Percentiles rank a stretch among this genome's conserved stretches.
These are phyloP conservation scores for Conger conger DNA, from an alignment of 2,113 vertebrate species.

Conservation along the genomic window DNA sequence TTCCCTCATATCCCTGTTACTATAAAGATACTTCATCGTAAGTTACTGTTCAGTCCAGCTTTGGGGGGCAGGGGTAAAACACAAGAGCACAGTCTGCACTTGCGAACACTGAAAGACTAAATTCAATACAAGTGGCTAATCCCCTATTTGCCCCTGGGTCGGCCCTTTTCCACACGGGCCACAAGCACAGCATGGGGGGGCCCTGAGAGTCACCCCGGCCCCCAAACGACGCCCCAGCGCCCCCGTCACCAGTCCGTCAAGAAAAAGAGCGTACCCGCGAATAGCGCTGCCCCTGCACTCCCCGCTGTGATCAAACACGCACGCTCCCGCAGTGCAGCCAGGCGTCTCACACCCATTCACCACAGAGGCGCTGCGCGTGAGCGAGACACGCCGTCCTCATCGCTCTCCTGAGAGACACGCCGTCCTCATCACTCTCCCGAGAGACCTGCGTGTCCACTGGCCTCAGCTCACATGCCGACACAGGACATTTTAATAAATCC, in stretches of 20 bases:
- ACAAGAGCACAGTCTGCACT: background rate
- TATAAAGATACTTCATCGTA: conserved; percentile 5
- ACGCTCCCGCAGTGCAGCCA: background rate
- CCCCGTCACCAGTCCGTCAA: background rate
- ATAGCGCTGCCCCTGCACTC: background rate
- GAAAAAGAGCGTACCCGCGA: background rate
- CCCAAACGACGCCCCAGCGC: background rate
- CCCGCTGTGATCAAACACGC: background rate
- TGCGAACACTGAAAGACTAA: background rate
- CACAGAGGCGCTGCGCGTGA: background rate
- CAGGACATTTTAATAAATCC: background rate
- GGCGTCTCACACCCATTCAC: background rate
- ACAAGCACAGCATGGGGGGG: background rate
- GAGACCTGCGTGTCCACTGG: background rate
- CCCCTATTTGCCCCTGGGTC: background rate
- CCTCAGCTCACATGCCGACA: background rate
- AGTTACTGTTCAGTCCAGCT: conserved; percentile 16
- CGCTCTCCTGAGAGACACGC: background rate
- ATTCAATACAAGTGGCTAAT: conserved; percentile 2
- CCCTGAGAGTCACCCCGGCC: background rate
- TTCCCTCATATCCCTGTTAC: background rate
- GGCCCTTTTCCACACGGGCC: background rate
- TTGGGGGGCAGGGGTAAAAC: background rate
- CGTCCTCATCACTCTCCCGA: background rate
- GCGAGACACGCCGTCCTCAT: background rate